Conservation (phyloP, 2,888 invertebrate genomes). For the Byasa hedistus region DNA sequence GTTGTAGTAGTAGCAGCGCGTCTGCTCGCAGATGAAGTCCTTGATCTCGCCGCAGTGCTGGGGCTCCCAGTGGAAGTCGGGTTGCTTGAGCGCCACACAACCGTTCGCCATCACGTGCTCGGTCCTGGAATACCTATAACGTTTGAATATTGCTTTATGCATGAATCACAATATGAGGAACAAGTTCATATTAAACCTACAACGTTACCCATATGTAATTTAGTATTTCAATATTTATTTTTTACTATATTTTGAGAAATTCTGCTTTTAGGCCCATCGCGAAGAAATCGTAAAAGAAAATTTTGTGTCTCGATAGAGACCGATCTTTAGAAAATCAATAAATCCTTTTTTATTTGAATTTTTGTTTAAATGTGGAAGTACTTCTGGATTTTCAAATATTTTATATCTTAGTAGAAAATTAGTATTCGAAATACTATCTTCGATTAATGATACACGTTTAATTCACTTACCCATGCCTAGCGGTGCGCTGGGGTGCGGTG, state of each 20-base stretch:
- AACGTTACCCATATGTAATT: background rate
- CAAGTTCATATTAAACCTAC: background rate
- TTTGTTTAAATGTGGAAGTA: no score
- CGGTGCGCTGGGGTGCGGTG: conserved; percentile 88
- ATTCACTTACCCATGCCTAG: conserved; percentile 83
- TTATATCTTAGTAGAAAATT: background rate
- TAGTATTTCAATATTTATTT: no score
- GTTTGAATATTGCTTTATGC: conserved; percentile 48
- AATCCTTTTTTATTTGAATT: no score
- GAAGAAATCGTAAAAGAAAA: no score
- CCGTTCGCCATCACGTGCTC: conserved; percentile 82
- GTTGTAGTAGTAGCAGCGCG: conserved; percentile 94
- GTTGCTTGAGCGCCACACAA: conserved; percentile 88
- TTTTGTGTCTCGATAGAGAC: no score
- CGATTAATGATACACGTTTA: background rate
- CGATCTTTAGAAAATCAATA: no score
- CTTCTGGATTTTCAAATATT: no score
- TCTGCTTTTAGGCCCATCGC: no score
- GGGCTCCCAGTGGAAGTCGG: conserved; percentile 89
- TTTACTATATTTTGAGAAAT: no score
- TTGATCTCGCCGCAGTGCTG: conserved; percentile 90
- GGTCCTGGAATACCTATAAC: conserved; percentile 78
- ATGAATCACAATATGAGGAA: conserved; percentile 6
- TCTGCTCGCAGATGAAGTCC: conserved; percentile 94
- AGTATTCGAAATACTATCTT: background rate